Evolutionary conservation across 2,113 vertebrate species (phyloP).

Genomic region (Peucedramus taeniatus): DNA sequence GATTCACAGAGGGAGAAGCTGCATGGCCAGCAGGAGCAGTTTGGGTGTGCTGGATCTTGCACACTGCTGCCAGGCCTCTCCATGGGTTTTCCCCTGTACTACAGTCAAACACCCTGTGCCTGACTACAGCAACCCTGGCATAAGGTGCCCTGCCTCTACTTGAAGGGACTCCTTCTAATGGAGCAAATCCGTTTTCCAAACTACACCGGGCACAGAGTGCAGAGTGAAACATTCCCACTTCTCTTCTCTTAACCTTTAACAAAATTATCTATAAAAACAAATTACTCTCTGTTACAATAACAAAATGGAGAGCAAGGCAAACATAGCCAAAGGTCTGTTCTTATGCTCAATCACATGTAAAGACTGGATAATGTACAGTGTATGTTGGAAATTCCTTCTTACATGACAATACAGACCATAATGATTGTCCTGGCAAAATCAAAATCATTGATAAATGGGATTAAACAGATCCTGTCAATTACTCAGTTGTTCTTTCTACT

Average conservation of each 20-base stretch:
- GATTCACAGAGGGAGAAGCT: not conserved
- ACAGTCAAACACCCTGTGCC: not conserved
- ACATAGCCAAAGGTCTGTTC: not conserved
- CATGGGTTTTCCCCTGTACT: not conserved
- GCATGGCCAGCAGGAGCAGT: not conserved
- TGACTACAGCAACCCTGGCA: too few species aligned
- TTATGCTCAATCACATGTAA: not conserved
- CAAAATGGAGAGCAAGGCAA: not conserved
- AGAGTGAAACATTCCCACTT: not conserved
- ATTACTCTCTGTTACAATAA: not conserved
- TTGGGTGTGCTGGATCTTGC: not conserved
- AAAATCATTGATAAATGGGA: not conserved
- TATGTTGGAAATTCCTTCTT: not conserved
- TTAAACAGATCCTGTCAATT: not conserved
- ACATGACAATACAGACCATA: not conserved
- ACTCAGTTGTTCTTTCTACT: not conserved
- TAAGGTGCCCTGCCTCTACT: not conserved
- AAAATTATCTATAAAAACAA: not conserved
- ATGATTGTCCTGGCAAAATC: not conserved
- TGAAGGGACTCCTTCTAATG: not conserved
- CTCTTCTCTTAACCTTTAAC: not conserved
- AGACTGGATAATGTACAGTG: not conserved
- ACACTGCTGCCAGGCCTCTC: not conserved
- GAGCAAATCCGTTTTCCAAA: not conserved
- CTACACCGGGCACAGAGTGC: rapidly evolving